Conservation (phyloP, 2,113 vertebrate species). For the Sinocyclocheilus anophthalmus region DNA sequence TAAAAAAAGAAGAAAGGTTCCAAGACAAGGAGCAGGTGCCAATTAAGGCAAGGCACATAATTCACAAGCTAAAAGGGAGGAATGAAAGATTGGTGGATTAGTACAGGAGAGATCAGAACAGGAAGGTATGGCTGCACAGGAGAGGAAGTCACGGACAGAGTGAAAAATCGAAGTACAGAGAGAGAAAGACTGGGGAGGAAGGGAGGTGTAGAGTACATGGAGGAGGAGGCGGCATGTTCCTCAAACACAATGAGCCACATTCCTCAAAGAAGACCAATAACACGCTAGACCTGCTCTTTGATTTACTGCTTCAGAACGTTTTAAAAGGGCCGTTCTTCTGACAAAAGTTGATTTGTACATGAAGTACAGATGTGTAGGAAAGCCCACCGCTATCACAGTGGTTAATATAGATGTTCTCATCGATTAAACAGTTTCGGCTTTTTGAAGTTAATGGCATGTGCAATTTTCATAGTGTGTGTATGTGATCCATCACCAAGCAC, state of each 20-base stretch:
- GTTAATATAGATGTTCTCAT: conserved; percentile 16
- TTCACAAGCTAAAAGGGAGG: background rate
- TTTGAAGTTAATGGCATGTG: background rate
- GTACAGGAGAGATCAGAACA: conserved; percentile 23
- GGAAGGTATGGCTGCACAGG: conserved; percentile 36
- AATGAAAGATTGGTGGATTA: conserved; percentile 39
- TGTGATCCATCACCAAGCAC: background rate
- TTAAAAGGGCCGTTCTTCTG: conserved; percentile 7
- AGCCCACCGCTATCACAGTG: background rate
- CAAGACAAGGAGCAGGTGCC: background rate
- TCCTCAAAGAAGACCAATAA: conserved; percentile 49
- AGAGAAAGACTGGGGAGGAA: background rate
- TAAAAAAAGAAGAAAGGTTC: background rate
- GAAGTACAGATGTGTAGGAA: conserved; percentile 13
- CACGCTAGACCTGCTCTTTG: background rate
- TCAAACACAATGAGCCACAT: conserved; percentile 48
- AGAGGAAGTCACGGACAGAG: conserved; percentile 23
- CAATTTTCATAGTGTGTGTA: background rate
- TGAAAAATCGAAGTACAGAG: conserved; percentile 16
- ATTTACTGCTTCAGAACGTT: background rate
- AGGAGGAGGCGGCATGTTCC: conserved; percentile 30
- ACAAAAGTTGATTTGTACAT: background rate
- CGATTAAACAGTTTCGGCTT: background rate
- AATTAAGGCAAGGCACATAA: background rate
- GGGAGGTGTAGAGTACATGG: conserved; percentile 10